Evolutionary conservation across 2,113 vertebrate species (phyloP).

Genomic region (Hydrolagus affinis): DNA sequence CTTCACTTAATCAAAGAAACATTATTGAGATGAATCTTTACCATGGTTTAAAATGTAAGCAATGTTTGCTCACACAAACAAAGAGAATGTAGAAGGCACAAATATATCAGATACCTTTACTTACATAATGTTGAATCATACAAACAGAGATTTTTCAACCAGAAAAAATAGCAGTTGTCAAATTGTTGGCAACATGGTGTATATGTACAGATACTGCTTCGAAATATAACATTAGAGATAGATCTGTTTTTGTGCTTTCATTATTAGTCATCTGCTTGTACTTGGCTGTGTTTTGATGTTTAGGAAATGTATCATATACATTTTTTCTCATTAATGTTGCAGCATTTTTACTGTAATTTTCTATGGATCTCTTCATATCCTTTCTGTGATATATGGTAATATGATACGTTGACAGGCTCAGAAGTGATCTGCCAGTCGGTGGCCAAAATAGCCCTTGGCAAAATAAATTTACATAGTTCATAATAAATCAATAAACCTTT

Average conservation of each 20-base stretch:
- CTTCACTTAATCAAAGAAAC: not conserved
- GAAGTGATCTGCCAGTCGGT: not conserved
- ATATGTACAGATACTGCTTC: not conserved
- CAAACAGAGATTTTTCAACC: not conserved
- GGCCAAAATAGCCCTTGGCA: not conserved
- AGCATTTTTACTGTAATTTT: not conserved
- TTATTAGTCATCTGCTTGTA: slow-evolving; percentile 29
- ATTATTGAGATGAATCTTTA: not conserved
- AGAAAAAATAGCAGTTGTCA: slow-evolving; percentile 1
- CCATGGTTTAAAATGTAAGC: not conserved
- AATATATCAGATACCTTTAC: not conserved
- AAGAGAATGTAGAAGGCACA: not conserved
- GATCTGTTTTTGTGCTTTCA: slow-evolving; percentile 29
- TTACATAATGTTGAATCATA: slow-evolving; percentile 3
- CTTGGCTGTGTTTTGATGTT: slow-evolving; percentile 11
- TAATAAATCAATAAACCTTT: not conserved
- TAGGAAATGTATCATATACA: slow-evolving; percentile 18
- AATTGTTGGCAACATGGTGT: not conserved
- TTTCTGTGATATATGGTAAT: not conserved
- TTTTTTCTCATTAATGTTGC: not conserved
- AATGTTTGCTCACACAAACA: not conserved
- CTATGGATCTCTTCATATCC: not conserved
- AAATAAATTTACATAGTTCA: not conserved
- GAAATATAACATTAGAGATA: slow-evolving; percentile 16
- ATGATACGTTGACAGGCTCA: no score